Evolutionary conservation across 2,888 invertebrate species (phyloP).

Genomic region (Bimastos eiseni): DNA sequence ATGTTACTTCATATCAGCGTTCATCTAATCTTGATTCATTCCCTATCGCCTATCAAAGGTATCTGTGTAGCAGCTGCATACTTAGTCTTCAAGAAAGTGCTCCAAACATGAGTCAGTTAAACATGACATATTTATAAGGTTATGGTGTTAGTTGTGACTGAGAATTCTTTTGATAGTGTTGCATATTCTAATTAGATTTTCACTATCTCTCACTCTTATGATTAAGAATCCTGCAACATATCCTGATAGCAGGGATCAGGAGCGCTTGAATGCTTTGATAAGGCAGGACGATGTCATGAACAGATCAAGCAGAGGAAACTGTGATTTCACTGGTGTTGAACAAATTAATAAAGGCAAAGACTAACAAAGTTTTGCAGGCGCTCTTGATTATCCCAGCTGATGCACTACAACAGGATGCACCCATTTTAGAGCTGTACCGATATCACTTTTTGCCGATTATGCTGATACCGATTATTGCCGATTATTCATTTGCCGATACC

Average conservation of each 20-base stretch:
- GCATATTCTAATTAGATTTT: neutral
- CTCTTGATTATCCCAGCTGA: no score
- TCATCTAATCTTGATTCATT: neutral
- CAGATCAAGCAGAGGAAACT: neutral
- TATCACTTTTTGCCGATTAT: no score
- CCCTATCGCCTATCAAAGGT: neutral
- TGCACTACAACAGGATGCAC: no score
- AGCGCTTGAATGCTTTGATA: neutral
- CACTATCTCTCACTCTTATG: neutral
- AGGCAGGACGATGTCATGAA: neutral
- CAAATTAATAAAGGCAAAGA: neutral
- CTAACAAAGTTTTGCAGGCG: no score
- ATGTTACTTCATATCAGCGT: neutral
- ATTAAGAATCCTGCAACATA: neutral
- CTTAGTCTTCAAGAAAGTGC: neutral
- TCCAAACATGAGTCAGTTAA: neutral
- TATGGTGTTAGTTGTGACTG: neutral
- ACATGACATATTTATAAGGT: neutral
- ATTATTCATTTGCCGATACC: no score
- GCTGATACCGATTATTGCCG: no score
- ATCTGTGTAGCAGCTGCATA: neutral
- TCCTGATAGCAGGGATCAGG: neutral
- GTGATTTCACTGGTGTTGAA: neutral
- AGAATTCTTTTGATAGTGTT: neutral
- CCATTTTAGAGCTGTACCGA: no score